A percentile compares a stretch with the other conserved stretches of the same genome.
phyloP scores from a whole-genome alignment of 1,140 invertebrate genomes.

The Pantala flavescens region DNA sequence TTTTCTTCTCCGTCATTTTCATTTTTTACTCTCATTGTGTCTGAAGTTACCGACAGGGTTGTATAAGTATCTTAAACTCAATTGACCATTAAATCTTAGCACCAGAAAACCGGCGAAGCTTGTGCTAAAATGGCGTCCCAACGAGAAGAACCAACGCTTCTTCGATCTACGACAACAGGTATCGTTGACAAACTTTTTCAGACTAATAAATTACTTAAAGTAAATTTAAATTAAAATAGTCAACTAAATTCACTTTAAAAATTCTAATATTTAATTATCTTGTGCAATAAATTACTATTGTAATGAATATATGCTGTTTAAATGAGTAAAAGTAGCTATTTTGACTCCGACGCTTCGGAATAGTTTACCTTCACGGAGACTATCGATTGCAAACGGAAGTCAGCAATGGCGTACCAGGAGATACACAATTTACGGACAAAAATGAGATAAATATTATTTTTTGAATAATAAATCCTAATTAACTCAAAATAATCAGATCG shows the following conservation, averaged over 20 bases:
- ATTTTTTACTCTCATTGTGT: constrained; percentile 46
- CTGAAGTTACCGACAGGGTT: constrained; percentile 18
- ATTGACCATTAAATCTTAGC: not conserved
- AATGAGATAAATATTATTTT: not conserved
- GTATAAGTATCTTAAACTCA: not conserved
- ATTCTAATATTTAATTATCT: too few relatives aligned
- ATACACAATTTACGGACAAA: not conserved
- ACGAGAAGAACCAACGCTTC: constrained; percentile 4
- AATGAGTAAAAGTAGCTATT: not conserved
- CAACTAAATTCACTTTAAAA: too few relatives aligned
- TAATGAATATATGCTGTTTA: too few relatives aligned
- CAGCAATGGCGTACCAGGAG: not conserved
- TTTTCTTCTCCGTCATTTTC: constrained; percentile 47
- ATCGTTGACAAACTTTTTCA: not conserved
- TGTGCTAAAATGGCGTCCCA: constrained; percentile 7
- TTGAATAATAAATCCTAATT: not conserved
- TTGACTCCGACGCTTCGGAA: not conserved
- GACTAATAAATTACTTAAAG: not conserved
- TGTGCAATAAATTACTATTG: too few relatives aligned
- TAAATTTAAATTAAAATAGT: too few relatives aligned
- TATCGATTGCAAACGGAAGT: constrained; percentile 9
- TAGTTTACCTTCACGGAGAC: not conserved
- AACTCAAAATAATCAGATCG: not conserved
- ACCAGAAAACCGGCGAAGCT: constrained; percentile 7
- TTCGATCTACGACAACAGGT: not conserved